These are phyloP conservation scores for Epinotia nisella DNA, from an alignment of 2,888 invertebrate genomes.

Conservation along the genomic window DNA sequence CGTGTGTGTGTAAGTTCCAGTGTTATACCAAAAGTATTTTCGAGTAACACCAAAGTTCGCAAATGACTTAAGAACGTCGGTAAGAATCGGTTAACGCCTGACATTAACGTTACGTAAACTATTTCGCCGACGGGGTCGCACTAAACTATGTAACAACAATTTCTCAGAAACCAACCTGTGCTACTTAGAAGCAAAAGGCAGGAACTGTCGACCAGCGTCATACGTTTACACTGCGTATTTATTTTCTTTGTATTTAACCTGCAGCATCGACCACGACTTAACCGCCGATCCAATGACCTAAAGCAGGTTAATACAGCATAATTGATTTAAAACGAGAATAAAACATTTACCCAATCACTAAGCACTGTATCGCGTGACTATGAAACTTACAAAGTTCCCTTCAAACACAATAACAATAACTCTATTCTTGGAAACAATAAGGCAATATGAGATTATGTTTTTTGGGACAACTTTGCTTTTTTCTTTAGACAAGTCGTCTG, in stretches of 20 bases:
- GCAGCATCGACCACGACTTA: conserved; percentile 21
- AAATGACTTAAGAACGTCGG: conserved; percentile 7
- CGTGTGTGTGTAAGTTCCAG: no score
- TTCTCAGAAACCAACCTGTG: conserved; percentile 19
- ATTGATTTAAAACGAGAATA: conserved; percentile 47
- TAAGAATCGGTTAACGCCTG: conserved; percentile 7
- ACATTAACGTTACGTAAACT: conserved; percentile 19
- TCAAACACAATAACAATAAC: conserved; percentile 38
- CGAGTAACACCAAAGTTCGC: neutral
- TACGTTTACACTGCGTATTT: neutral
- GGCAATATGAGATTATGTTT: conserved; percentile 16
- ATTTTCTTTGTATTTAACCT: neutral
- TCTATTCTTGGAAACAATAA: conserved; percentile 10
- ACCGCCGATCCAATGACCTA: conserved; percentile 39
- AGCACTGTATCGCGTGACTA: conserved; percentile 60
- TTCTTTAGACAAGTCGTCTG: conserved; percentile 28
- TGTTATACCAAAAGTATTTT: neutral
- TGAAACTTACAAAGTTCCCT: conserved; percentile 30
- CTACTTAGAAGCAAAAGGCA: conserved; percentile 16
- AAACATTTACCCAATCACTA: conserved; percentile 52
- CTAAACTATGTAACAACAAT: conserved; percentile 39
- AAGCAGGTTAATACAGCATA: conserved; percentile 43
- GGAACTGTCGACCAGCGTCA: neutral
- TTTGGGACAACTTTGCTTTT: neutral
- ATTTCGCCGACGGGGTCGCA: conserved; percentile 24